A percentile compares a stretch with the other conserved stretches of the same genome.
Evolutionary conservation across 2,888 invertebrate genomes (phyloP).

Genomic region (Sericinus montela): DNA sequence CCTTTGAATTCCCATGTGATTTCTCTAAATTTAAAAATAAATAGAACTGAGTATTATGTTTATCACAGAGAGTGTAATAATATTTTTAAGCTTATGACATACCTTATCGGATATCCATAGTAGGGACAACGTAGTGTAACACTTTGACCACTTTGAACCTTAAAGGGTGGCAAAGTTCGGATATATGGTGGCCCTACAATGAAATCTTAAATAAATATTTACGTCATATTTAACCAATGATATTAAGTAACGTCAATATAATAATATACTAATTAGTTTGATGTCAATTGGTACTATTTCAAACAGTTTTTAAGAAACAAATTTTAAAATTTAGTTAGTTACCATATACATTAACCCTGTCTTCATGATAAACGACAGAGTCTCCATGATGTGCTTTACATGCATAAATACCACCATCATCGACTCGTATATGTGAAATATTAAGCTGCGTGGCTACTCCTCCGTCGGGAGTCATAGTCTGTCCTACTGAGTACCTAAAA

Average conservation of each 20-base stretch:
- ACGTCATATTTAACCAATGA: too few relatives aligned
- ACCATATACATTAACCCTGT: slow-evolving; percentile 40
- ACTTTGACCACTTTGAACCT: slow-evolving; percentile 88
- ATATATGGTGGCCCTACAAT: slow-evolving; percentile 85
- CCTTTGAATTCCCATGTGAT: slow-evolving; percentile 74
- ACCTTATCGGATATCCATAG: slow-evolving; percentile 89
- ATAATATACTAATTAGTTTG: too few relatives aligned
- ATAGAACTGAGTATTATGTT: not conserved
- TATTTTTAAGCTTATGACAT: slow-evolving; percentile 22
- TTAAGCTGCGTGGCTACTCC: slow-evolving; percentile 67
- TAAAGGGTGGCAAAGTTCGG: slow-evolving; percentile 85
- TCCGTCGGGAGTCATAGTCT: slow-evolving; percentile 56
- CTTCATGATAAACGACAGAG: slow-evolving; percentile 44
- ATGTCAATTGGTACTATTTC: too few relatives aligned
- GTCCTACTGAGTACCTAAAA: slow-evolving; percentile 56
- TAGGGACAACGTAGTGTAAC: slow-evolving; percentile 89
- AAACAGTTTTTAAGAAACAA: too few relatives aligned
- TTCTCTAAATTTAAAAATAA: slow-evolving; percentile 47
- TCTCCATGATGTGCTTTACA: slow-evolving; percentile 75
- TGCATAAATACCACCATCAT: slow-evolving; percentile 82
- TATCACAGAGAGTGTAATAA: not conserved
- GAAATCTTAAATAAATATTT: slow-evolving; percentile 23
- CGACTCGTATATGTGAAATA: slow-evolving; percentile 74
- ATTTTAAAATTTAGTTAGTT: not conserved
- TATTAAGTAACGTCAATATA: too few relatives aligned